phyloP scores from a whole-genome alignment of 2,888 invertebrate genomes.

The Oasisia sp. region DNA sequence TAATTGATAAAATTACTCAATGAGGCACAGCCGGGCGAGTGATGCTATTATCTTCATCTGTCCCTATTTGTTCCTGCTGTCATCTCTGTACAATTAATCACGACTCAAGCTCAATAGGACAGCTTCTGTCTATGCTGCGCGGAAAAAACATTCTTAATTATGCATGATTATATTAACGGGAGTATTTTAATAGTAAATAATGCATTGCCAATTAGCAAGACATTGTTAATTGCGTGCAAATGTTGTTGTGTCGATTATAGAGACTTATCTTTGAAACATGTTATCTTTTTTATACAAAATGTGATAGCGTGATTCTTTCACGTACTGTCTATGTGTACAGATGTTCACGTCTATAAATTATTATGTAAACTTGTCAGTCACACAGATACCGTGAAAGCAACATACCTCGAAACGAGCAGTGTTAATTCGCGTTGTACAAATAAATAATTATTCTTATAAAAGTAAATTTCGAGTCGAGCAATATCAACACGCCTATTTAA shows the following conservation, averaged over 20 bases:
- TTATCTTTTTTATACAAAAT: too few relatives aligned
- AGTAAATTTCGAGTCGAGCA: background rate
- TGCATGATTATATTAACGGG: background rate
- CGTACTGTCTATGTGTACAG: too few relatives aligned
- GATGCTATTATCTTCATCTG: conserved; percentile 5
- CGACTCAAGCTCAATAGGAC: background rate
- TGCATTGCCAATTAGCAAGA: background rate
- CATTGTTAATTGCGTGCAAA: background rate
- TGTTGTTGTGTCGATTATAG: background rate
- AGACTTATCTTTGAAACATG: too few relatives aligned
- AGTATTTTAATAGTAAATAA: background rate
- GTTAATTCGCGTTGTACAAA: background rate
- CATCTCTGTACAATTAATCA: background rate
- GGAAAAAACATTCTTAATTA: background rate
- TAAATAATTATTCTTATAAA: background rate
- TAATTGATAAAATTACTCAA: background rate
- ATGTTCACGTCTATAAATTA: too few relatives aligned
- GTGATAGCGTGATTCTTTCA: too few relatives aligned
- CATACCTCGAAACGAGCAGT: background rate
- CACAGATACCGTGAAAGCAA: too few relatives aligned
- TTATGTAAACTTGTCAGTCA: too few relatives aligned
- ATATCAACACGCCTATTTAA: conserved; percentile 4
- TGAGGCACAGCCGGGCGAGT: background rate
- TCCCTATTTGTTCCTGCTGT: background rate
- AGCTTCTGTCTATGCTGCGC: background rate